Evolutionary conservation across 2,113 vertebrate species (phyloP).

Genomic region (Hyla sarda): DNA sequence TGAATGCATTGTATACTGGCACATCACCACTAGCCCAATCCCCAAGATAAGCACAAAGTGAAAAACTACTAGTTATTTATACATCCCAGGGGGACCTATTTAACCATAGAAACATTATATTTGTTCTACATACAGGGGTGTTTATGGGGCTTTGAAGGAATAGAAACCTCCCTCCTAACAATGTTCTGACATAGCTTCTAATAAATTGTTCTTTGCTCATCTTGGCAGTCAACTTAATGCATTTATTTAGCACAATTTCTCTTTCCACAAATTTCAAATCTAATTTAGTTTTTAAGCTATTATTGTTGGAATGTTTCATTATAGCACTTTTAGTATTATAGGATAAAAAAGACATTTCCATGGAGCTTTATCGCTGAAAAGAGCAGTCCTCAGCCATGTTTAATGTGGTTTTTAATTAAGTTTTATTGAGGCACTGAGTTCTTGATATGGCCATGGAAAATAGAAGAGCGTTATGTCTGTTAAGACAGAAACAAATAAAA

Average conservation of each 20-base stretch:
- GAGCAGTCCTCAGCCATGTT: conserved; percentile 16
- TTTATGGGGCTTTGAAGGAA: background rate
- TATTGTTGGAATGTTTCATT: conserved; percentile 20
- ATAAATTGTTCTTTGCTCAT: background rate
- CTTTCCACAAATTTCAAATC: conserved; percentile 25
- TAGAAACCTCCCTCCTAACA: background rate
- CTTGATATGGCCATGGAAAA: conserved; percentile 34
- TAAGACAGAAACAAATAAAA: conserved; percentile 10
- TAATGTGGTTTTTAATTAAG: conserved; percentile 45
- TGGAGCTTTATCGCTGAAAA: conserved; percentile 17
- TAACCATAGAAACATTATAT: no score
- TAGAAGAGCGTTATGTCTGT: conserved; percentile 1
- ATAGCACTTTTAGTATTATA: conserved; percentile 16
- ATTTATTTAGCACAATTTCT: conserved; percentile 16
- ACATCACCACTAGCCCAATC: no score
- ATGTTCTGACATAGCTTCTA: background rate
- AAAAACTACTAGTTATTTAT: background rate
- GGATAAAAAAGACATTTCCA: conserved; percentile 46
- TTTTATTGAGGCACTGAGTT: conserved; percentile 34
- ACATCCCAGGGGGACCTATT: background rate
- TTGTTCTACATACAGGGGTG: background rate
- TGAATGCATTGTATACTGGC: no score
- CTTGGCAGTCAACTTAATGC: background rate
- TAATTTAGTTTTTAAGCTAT: conserved; percentile 20
- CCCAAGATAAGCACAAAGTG: background rate